These are phyloP conservation scores for Bombylius discolor DNA, from an alignment of 2,888 invertebrate genomes.

Conservation along the genomic window DNA sequence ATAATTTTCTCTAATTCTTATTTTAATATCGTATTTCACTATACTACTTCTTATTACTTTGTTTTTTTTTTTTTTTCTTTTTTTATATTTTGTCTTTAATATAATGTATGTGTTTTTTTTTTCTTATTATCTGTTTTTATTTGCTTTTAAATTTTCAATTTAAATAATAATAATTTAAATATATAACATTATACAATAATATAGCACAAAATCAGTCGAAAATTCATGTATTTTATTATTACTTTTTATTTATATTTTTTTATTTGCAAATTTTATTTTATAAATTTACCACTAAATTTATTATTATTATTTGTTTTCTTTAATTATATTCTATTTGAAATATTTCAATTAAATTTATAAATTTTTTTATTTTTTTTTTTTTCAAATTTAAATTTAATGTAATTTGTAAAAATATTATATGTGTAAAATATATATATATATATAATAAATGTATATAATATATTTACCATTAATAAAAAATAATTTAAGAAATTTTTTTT, in stretches of 20 bases:
- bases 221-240: background rate
- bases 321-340: too few species aligned
- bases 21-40: conserved; percentile 1
- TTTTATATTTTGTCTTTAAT: background rate
- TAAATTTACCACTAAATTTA: too few species aligned
- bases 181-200: background rate
- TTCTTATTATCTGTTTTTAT: background rate
- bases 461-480: too few species aligned
- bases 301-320: too few species aligned
- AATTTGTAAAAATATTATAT: too few species aligned
- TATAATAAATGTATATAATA: too few species aligned
- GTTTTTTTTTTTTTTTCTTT: background rate
- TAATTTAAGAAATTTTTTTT: too few species aligned
- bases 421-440: too few species aligned
- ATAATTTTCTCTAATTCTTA: background rate
- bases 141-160: background rate
- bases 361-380: too few species aligned
- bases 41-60: conserved; percentile 11
- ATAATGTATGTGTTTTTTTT: background rate
- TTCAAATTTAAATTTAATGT: too few species aligned
- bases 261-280: background rate
- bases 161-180: too few species aligned
- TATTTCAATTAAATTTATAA: too few species aligned
- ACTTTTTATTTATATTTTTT: background rate
- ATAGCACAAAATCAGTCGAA: background rate